Evolutionary conservation across 64 coral and sea anemone species (phyloP).

Genomic region (Platygyra sinensis): DNA sequence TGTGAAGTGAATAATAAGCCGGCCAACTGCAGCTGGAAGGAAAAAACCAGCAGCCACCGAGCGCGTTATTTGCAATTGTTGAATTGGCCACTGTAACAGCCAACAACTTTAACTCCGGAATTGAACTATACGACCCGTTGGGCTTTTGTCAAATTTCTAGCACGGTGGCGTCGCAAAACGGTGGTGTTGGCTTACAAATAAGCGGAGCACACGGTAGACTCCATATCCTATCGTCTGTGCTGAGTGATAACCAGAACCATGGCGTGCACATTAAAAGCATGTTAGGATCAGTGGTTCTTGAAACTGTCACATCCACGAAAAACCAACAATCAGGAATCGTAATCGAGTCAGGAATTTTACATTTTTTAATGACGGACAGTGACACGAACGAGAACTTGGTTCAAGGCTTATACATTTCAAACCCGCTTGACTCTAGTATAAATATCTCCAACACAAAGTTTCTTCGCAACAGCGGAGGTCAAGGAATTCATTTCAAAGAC

Average conservation of each 20-base stretch:
- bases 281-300: neutral
- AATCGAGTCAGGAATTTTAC: neutral
- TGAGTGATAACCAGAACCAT: neutral
- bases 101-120: neutral
- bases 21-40: neutral
- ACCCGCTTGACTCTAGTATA: neutral
- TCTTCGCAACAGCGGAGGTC: neutral
- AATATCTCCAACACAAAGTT: neutral
- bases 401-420: neutral
- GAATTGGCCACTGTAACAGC: conserved; percentile 33
- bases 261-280: neutral
- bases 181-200: neutral
- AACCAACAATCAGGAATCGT: conserved; percentile 15
- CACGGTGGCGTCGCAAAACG: neutral
- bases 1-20: neutral
- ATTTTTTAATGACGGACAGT: neutral
- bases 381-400: neutral
- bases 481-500: neutral
- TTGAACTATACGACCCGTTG: neutral
- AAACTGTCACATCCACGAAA: neutral
- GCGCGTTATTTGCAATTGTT: conserved; percentile 53
- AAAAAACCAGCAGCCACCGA: conserved; percentile 29
- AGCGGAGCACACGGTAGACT: neutral
- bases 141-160: neutral
- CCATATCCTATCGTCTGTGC: neutral